Percentiles rank a stretch among this genome's conserved stretches.
phyloP scores from a whole-genome alignment of 2,888 invertebrate species.

The Bhutanitis thaidina region DNA sequence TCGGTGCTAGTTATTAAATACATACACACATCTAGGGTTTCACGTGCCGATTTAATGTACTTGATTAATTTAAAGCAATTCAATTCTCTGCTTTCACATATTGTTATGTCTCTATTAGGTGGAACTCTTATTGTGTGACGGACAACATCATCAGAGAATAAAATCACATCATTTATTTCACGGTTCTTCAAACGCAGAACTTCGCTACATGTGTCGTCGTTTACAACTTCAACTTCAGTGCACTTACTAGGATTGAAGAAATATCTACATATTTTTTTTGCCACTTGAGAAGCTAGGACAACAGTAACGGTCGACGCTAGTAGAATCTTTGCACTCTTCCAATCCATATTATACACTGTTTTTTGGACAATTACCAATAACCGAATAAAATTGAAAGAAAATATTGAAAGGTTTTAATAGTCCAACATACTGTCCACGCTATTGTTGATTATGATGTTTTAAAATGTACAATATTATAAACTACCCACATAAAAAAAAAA shows the following conservation, averaged over 20 bases:
- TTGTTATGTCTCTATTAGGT: slow-evolving; percentile 56
- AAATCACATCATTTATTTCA: slow-evolving; percentile 71
- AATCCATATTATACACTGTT: slow-evolving; percentile 51
- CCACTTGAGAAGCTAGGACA: slow-evolving; percentile 63
- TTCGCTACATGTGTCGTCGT: slow-evolving; percentile 52
- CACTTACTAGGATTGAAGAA: slow-evolving; percentile 41
- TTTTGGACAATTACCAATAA: slow-evolving; percentile 25
- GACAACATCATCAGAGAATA: slow-evolving; percentile 66
- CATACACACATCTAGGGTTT: slow-evolving; percentile 74
- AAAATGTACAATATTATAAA: neutral
- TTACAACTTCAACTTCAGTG: slow-evolving; percentile 34
- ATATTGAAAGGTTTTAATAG: slow-evolving; percentile 27
- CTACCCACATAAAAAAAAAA: neutral
- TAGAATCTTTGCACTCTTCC: slow-evolving; percentile 65
- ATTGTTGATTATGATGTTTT: slow-evolving; percentile 26
- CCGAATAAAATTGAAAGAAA: slow-evolving; percentile 23
- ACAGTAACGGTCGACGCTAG: slow-evolving; percentile 66
- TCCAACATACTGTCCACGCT: slow-evolving; percentile 68
- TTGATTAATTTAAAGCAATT: slow-evolving; percentile 71
- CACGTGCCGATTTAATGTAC: slow-evolving; percentile 70
- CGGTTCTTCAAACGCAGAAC: slow-evolving; percentile 51
- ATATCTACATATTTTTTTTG: slow-evolving; percentile 59
- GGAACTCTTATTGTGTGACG: slow-evolving; percentile 58
- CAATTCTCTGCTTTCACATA: slow-evolving; percentile 66
- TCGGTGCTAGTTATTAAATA: slow-evolving; percentile 71